Percentiles rank a stretch among this genome's conserved stretches.
phyloP scores from a whole-genome alignment of 23 tunicate species.

The Corella eumyota region DNA sequence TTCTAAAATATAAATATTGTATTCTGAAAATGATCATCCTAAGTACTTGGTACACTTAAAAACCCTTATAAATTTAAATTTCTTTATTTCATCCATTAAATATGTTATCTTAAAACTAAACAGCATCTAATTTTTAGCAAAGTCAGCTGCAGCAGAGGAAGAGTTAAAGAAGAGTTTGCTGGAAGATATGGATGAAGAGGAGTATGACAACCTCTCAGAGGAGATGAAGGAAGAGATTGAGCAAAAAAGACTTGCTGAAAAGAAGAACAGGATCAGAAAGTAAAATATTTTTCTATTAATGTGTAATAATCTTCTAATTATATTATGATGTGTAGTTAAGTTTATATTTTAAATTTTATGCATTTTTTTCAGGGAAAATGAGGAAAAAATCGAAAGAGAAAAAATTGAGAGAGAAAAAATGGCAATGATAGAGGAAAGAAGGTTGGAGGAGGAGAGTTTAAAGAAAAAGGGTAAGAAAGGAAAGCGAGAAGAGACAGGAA shows the following conservation, averaged over 20 bases:
- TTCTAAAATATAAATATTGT: background rate
- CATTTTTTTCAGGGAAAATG: constrained; percentile 31
- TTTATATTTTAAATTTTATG: background rate
- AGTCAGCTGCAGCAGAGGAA: constrained; percentile 24
- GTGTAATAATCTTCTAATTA: background rate
- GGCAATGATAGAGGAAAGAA: constrained; percentile 34
- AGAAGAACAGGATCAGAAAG: constrained; percentile 30
- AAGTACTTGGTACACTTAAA: too few relatives aligned
- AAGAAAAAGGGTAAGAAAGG: constrained; percentile 52
- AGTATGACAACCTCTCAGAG: constrained; percentile 82
- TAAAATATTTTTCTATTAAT: constrained; percentile 4
- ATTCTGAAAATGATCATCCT: too few relatives aligned
- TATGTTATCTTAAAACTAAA: too few relatives aligned
- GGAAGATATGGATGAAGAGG: constrained; percentile 92
- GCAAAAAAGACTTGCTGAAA: constrained; percentile 19
- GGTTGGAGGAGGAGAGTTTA: constrained; percentile 26
- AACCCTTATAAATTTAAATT: too few relatives aligned
- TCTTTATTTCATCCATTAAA: too few relatives aligned
- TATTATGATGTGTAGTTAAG: background rate
- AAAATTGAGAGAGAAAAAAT: constrained; percentile 34
- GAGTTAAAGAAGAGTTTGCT: constrained; percentile 29
- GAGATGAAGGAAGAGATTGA: constrained; percentile 65
- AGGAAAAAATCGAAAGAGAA: constrained; percentile 44
- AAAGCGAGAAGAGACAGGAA: constrained; percentile 81
- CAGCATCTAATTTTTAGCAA: too few relatives aligned